phyloP scores from a whole-genome alignment of 2,797 vertebrate species.

The Graptemys geographica region DNA sequence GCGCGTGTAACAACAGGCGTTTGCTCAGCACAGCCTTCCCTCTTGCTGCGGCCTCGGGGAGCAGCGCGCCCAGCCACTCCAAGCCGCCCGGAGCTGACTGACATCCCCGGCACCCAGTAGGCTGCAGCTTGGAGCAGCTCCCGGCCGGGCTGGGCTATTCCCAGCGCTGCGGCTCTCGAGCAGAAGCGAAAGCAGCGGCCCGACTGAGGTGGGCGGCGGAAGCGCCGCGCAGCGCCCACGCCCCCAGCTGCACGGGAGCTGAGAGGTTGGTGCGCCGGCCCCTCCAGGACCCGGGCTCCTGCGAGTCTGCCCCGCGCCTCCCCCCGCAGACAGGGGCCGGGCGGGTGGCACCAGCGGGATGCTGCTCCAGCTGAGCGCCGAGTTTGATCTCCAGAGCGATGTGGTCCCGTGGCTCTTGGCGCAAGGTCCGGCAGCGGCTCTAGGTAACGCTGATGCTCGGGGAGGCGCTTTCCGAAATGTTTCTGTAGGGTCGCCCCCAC shows the following conservation, averaged over 20 bases:
- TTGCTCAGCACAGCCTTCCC: too few species aligned
- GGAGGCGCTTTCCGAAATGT: not conserved
- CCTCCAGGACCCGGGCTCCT: not conserved
- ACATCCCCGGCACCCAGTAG: not conserved
- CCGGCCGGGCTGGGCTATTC: not conserved
- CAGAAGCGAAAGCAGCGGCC: slow-evolving; percentile 56
- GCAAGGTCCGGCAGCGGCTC: slow-evolving; percentile 14
- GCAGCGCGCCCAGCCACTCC: not conserved
- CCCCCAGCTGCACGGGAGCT: not conserved
- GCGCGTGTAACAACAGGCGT: not conserved
- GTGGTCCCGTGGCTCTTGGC: slow-evolving; percentile 72
- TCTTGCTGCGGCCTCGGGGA: fast-evolving
- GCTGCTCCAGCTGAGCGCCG: slow-evolving; percentile 67
- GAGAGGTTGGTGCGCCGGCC: not conserved
- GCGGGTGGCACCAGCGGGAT: not conserved
- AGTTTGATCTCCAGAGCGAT: slow-evolving; percentile 73
- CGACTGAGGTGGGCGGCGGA: not conserved
- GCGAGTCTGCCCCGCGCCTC: not conserved
- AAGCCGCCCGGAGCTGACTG: not conserved
- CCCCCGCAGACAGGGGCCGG: not conserved
- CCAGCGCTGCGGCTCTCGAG: not conserved
- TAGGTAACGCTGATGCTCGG: not conserved
- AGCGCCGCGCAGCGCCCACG: not conserved
- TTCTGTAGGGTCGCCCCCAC: too few species aligned
- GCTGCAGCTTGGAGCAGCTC: slow-evolving; percentile 1